Evolutionary conservation across 2,888 invertebrate species (phyloP).

Genomic region (Tipula helvola): DNA sequence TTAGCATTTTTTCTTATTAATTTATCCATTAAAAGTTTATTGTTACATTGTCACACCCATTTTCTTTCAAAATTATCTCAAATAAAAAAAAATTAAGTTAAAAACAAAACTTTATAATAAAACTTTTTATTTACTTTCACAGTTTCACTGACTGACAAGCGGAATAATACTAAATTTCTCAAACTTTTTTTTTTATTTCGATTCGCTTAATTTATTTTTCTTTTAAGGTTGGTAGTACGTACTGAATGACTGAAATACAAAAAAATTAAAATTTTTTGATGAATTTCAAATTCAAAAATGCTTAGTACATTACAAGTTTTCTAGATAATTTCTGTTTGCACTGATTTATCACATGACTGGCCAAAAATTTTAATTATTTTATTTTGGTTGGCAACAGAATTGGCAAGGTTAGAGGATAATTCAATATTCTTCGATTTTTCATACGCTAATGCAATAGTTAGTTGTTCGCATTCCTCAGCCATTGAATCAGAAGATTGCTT

Average conservation of each 20-base stretch:
- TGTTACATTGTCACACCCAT: constrained; percentile 18
- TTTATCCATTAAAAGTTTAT: not conserved
- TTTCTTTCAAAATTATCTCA: not conserved
- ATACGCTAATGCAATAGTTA: not conserved
- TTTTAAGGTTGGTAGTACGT: not conserved
- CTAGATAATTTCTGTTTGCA: not conserved
- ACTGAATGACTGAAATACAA: not conserved
- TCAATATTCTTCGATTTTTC: not conserved
- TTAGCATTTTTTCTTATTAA: not conserved
- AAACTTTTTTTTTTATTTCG: not conserved
- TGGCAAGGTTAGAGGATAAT: not conserved
- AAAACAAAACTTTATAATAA: not conserved
- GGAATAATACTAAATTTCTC: not conserved
- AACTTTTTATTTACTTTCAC: not conserved
- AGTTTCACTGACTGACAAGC: not conserved
- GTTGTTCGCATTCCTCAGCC: not conserved
- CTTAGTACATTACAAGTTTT: too few relatives aligned
- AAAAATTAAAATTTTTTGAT: not conserved
- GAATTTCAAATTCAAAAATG: too few relatives aligned
- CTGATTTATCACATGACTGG: not conserved
- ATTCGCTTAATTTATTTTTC: not conserved
- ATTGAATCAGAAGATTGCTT: not conserved
- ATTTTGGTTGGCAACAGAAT: not conserved
- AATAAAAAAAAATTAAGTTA: not conserved
- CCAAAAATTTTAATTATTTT: not conserved